Conservation (phyloP, 2,888 invertebrate species). For the Agonopterix subpropinquella region DNA sequence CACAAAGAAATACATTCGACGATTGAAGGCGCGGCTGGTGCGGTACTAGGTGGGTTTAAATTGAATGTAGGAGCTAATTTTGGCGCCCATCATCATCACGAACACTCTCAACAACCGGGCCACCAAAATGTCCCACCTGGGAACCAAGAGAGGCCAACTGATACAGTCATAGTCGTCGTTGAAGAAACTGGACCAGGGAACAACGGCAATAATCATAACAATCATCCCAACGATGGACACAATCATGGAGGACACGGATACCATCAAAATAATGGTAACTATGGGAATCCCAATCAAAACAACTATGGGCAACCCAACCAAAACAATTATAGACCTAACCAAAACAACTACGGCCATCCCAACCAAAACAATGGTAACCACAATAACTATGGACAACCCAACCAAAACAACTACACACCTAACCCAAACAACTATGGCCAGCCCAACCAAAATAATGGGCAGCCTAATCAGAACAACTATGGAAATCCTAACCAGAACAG, state of each 20-base stretch:
- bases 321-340: constrained; percentile 13
- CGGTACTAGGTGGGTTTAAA: constrained; percentile 33
- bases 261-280: constrained; percentile 1
- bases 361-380: constrained; percentile 8
- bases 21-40: constrained; percentile 35
- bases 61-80: constrained; percentile 28
- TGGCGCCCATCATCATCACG: constrained; percentile 11
- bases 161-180: constrained; percentile 30
- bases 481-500: constrained; percentile 1
- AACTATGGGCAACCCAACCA: constrained; percentile 6
- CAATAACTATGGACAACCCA: constrained; percentile 7
- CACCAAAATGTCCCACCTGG: constrained; percentile 1
- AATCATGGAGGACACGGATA: background rate
- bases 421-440: constrained; percentile 16
- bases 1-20: constrained; percentile 24
- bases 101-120: background rate
- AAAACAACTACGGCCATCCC: constrained; percentile 19
- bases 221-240: background rate
- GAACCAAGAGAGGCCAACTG: constrained; percentile 16
- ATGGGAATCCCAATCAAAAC: constrained; percentile 7
- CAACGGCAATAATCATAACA: background rate
- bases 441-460: constrained; percentile 9
- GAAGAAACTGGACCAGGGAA: constrained; percentile 16
- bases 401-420: constrained; percentile 10
- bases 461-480: constrained; percentile 10